Evolutionary conservation across 2,888 invertebrate species (phyloP), one percentile per base, ranked within the genome.

Genomic region (Tribolium freemani): DNA sequence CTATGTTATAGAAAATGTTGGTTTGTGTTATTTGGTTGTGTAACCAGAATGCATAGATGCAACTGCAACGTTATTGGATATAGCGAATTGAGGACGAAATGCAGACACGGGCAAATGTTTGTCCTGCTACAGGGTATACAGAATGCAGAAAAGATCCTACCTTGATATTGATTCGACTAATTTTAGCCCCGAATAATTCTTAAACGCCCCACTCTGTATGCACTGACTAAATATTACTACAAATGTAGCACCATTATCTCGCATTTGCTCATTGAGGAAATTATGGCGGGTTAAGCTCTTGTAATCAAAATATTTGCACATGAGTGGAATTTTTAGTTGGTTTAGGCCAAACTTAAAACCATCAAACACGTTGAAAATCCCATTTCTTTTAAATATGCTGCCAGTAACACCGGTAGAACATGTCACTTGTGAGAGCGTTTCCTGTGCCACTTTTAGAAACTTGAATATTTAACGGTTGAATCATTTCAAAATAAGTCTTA

Each of bases 11-110:
- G 26, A 67, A 66, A 66, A 38, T 46, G n/a, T 30, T 45, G 45
- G 54, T 66, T 63, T 64, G 16, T 13, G 16, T 45, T 57, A 57
- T 67, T 57, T 46, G 57, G 57, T 57, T 67, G 38, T 50, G 31
- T 10, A 54, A 44, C 64, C 45, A 10, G 44, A 21, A 45, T 67
- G 48, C 46, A 57, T 46, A 20, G 46, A 57, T 57, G 56, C 57
- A 48, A 16, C 44, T 67, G 48, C 67, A 56, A 48, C 11, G 21
- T 67, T 67, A 57, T 45, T 57, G 67, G 48, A 67, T 26, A 31
- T 57, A 44, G 13, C 8, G 21, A 67, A 67, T 67, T 67, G 31
- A 11, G 51, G 20, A 30, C 10, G 46, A 21, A 61, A 53, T 16
- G 48, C 26, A 10, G 58, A 5, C 9, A 16, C 13, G 5, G 3